Evolutionary conservation across 1,140 invertebrate genomes (phyloP).

Genomic region (Linepithema humile): DNA sequence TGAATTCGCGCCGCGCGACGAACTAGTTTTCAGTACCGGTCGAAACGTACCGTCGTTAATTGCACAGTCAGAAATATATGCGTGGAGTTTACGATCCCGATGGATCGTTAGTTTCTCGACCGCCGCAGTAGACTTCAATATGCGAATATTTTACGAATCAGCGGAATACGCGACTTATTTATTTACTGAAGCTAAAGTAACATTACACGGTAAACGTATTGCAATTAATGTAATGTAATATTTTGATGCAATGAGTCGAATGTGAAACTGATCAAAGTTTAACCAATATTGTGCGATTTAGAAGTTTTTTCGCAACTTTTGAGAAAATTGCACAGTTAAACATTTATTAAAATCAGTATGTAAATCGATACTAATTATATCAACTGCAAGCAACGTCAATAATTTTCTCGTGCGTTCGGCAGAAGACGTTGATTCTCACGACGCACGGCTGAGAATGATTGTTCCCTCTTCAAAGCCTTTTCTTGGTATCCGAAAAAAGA

Average conservation of each 20-base stretch:
- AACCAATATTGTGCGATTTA: background rate
- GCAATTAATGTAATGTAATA: background rate
- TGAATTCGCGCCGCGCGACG: slow-evolving; percentile 12
- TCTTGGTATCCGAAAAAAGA: slow-evolving; percentile 9
- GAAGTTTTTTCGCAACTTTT: too few species aligned
- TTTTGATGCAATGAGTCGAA: background rate
- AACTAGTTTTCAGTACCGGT: background rate
- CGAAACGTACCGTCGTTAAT: slow-evolving; percentile 4
- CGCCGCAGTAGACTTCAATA: background rate
- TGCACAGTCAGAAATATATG: background rate
- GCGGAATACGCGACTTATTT: background rate
- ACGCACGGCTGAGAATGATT: background rate
- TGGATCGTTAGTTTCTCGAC: background rate
- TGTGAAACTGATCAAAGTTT: background rate
- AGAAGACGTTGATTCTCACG: background rate
- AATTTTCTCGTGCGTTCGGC: background rate
- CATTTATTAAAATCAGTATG: too few species aligned
- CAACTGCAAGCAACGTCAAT: background rate
- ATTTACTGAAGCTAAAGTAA: background rate
- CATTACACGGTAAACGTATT: background rate
- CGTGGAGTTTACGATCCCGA: background rate
- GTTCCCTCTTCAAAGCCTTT: background rate
- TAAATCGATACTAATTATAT: background rate
- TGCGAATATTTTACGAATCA: background rate
- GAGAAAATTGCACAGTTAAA: too few species aligned